phyloP scores from a whole-genome alignment of 2,797 vertebrate species.

The Anguilla pacifica region DNA sequence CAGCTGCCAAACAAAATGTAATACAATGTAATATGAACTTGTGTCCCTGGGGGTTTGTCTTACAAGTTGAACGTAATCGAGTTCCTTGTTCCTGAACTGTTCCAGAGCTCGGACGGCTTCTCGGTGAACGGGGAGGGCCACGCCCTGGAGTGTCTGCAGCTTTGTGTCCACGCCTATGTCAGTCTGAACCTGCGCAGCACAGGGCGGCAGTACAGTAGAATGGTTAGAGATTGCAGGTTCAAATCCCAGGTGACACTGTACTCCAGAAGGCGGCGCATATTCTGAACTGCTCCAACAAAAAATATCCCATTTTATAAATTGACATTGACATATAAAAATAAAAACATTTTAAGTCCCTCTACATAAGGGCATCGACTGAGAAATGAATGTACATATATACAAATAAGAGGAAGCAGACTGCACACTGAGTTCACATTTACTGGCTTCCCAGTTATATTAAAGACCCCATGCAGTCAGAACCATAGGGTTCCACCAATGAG shows the following conservation, averaged over 20 bases:
- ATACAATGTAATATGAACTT: too few species aligned
- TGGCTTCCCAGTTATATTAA: too few species aligned
- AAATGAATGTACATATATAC: too few species aligned
- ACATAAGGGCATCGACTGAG: too few species aligned
- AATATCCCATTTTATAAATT: background rate
- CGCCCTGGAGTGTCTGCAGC: constrained; percentile 83
- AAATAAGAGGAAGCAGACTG: too few species aligned
- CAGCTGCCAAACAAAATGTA: too few species aligned
- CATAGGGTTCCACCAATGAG: too few species aligned
- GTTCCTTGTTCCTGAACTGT: constrained; percentile 75
- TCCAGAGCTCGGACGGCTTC: constrained; percentile 82
- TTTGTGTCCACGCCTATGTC: constrained; percentile 81
- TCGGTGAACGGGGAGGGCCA: constrained; percentile 81
- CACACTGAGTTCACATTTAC: too few species aligned
- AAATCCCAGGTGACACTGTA: background rate
- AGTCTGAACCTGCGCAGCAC: constrained; percentile 71
- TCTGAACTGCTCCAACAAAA: background rate
- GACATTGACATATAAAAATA: too few species aligned
- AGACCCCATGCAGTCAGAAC: too few species aligned
- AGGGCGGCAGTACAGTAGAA: background rate
- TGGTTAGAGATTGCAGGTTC: background rate
- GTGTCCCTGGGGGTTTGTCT: constrained; percentile 41
- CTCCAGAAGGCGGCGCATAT: background rate
- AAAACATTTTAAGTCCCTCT: too few species aligned
- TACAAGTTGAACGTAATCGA: constrained; percentile 88